Evolutionary conservation across 2,797 vertebrate genomes (phyloP).

Genomic region (Eulemur albifrons): DNA sequence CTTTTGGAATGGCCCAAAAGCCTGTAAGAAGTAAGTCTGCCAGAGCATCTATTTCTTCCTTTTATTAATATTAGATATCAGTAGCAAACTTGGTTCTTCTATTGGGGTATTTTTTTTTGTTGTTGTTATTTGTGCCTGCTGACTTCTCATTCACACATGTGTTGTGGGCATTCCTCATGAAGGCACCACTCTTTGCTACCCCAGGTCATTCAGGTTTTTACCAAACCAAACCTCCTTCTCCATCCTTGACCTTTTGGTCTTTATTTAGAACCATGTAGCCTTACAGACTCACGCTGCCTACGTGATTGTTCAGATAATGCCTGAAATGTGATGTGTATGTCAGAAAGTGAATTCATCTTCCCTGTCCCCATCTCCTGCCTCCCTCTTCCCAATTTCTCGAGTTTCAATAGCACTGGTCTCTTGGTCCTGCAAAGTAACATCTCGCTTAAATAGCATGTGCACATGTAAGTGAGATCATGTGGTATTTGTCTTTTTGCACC

Average conservation of each 20-base stretch:
- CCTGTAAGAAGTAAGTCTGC: not conserved
- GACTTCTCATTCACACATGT: not conserved
- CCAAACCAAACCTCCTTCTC: not conserved
- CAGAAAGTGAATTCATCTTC: not conserved
- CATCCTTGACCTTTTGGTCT: not conserved
- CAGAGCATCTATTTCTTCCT: not conserved
- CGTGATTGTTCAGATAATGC: not conserved
- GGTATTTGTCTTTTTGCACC: not conserved
- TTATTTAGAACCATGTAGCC: not conserved
- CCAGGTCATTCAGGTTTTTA: not conserved
- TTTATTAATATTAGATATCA: not conserved
- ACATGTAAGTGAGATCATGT: not conserved
- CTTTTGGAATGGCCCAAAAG: not conserved
- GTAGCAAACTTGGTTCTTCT: not conserved
- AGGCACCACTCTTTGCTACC: not conserved
- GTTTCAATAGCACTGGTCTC: not conserved
- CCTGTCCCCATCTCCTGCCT: not conserved
- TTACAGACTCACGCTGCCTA: not conserved
- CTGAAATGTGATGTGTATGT: not conserved
- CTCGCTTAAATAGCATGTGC: not conserved
- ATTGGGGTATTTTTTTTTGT: no score
- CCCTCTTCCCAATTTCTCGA: not conserved
- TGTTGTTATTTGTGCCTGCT: not conserved
- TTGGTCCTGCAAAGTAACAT: not conserved
- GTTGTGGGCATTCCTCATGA: not conserved